These are phyloP conservation scores for Sphenodon punctatus DNA, from an alignment of 2,797 vertebrate species.

Conservation along the genomic window DNA sequence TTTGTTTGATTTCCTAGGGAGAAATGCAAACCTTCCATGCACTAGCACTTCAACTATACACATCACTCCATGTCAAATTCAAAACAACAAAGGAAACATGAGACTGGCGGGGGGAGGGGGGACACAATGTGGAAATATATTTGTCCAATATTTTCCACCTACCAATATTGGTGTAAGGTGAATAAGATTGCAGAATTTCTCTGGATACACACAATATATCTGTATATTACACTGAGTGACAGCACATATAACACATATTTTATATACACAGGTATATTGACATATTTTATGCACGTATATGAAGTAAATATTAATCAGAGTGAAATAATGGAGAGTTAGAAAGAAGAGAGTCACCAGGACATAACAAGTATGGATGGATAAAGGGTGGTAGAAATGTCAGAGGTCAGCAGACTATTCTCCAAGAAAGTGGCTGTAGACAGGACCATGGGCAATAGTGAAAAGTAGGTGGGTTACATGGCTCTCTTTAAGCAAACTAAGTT, in stretches of 20 bases:
- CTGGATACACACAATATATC: slow-evolving; percentile 33
- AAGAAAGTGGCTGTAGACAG: slow-evolving; percentile 8
- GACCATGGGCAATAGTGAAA: neutral
- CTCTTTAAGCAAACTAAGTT: slow-evolving; percentile 37
- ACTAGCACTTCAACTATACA: slow-evolving; percentile 39
- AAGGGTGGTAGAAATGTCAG: slow-evolving; percentile 11
- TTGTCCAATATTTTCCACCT: slow-evolving; percentile 57
- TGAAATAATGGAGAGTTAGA: neutral
- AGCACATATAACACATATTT: slow-evolving; percentile 41
- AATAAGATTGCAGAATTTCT: neutral
- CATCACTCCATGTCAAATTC: slow-evolving; percentile 53
- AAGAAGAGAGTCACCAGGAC: slow-evolving; percentile 35
- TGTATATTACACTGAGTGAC: slow-evolving; percentile 55
- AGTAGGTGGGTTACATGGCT: neutral
- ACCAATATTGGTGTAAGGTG: slow-evolving; percentile 1
- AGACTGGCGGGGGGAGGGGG: slow-evolving; percentile 27
- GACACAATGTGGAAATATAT: slow-evolving; percentile 42
- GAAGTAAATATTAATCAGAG: slow-evolving; percentile 50
- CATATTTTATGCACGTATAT: slow-evolving; percentile 22
- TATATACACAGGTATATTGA: slow-evolving; percentile 42
- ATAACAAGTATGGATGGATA: neutral
- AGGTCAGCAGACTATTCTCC: slow-evolving; percentile 16
- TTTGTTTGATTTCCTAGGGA: slow-evolving; percentile 49
- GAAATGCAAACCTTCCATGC: slow-evolving; percentile 66
- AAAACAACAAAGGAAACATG: slow-evolving; percentile 43